A percentile compares a stretch with the other conserved stretches of the same genome.
Conservation (phyloP, 2,113 vertebrate species). For the Porphyrio hochstetteri region DNA sequence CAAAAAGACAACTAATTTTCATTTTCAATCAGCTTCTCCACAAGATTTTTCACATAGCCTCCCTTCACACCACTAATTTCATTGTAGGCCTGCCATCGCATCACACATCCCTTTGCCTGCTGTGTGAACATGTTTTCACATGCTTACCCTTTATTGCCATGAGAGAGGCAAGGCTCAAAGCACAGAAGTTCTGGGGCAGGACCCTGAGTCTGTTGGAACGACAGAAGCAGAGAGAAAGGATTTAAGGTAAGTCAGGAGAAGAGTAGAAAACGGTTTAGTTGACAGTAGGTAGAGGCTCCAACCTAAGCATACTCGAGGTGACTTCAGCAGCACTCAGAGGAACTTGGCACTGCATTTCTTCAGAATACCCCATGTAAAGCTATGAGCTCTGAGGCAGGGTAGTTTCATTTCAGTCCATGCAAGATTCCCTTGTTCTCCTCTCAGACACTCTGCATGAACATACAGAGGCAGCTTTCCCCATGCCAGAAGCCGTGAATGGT, state of each 20-base stretch:
- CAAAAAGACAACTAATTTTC: constrained; percentile 70
- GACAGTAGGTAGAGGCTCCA: neutral
- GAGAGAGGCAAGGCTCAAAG: constrained; percentile 45
- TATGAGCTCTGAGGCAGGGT: neutral
- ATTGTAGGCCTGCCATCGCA: constrained; percentile 62
- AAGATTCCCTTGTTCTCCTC: neutral
- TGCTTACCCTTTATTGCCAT: constrained; percentile 63
- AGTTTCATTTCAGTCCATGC: neutral
- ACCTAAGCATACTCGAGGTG: neutral
- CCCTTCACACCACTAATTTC: constrained; percentile 74
- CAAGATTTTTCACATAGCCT: constrained; percentile 71
- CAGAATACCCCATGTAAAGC: neutral
- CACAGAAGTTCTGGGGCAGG: constrained; percentile 24
- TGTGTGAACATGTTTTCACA: constrained; percentile 77
- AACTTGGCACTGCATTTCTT: neutral
- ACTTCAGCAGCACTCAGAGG: neutral
- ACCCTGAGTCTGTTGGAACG: neutral
- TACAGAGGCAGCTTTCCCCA: neutral
- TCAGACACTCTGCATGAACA: neutral
- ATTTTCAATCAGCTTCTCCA: constrained; percentile 76
- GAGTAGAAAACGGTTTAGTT: neutral
- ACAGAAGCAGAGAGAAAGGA: neutral
- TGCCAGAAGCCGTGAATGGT: neutral
- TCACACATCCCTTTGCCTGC: constrained; percentile 67
- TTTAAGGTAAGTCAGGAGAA: neutral